These are phyloP conservation scores for Marmota flaviventris DNA, from an alignment of 2,113 vertebrate genomes.

Conservation along the genomic window DNA sequence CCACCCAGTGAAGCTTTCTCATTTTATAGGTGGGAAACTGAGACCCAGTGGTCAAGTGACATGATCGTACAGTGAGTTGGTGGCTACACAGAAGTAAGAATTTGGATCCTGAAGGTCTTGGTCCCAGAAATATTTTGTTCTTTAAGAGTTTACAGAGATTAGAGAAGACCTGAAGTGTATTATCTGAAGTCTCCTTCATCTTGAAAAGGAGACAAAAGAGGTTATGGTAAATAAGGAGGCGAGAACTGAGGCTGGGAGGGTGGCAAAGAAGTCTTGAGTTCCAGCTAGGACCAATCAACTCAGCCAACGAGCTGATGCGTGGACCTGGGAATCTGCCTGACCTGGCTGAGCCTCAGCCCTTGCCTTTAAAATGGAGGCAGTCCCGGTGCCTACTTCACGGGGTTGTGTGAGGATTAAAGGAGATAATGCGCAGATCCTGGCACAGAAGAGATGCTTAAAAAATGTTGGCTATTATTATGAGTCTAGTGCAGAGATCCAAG, in stretches of 20 bases:
- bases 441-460: constrained; percentile 10
- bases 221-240: background rate
- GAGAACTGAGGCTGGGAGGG: rapidly evolving
- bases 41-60: background rate
- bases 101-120: background rate
- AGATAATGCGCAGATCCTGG: constrained; percentile 62
- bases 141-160: background rate
- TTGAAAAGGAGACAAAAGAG: background rate
- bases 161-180: background rate
- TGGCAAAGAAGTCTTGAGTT: background rate
- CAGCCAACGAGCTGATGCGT: background rate
- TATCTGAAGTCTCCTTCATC: background rate
- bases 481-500: constrained; percentile 51
- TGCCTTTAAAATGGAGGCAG: background rate
- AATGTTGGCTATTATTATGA: constrained; percentile 56
- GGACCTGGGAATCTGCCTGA: background rate
- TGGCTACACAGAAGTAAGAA: background rate
- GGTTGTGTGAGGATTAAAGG: constrained; percentile 22
- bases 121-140: background rate
- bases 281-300: background rate
- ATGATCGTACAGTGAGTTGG: background rate
- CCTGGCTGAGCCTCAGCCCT: background rate
- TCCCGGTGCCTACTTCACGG: background rate
- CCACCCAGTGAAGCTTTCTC: background rate
- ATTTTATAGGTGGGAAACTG: constrained; percentile 29